Evolutionary conservation across 2,113 vertebrate species (phyloP).

Genomic region (Tachysurus fulvidraco): DNA sequence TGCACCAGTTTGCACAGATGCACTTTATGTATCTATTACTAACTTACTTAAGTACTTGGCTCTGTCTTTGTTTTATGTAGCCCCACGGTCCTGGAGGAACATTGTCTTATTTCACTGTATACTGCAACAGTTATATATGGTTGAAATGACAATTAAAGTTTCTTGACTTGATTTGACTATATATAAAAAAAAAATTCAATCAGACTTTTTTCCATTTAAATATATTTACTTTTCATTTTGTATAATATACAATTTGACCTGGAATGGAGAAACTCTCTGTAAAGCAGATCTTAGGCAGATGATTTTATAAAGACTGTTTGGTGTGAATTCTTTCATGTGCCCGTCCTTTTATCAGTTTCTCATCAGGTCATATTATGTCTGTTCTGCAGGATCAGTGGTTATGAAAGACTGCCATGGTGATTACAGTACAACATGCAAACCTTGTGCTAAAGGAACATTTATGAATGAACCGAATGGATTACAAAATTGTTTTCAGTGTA

Average conservation of each 20-base stretch:
- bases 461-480: constrained; percentile 48
- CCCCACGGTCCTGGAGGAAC: too few species aligned
- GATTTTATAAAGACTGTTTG: background rate
- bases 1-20: too few species aligned
- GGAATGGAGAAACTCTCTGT: too few species aligned
- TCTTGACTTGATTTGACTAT: too few species aligned
- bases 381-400: constrained; percentile 42
- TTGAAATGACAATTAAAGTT: too few species aligned
- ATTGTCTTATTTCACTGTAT: too few species aligned
- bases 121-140: too few species aligned
- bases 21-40: too few species aligned
- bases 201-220: background rate
- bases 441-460: constrained; percentile 35
- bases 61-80: too few species aligned
- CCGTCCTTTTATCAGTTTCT: background rate
- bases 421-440: constrained; percentile 47
- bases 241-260: too few species aligned
- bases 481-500: constrained; percentile 26
- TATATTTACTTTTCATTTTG: too few species aligned
- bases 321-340: background rate
- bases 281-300: background rate
- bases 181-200: background rate
- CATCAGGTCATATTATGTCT: background rate
- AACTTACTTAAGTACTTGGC: too few species aligned
- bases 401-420: background rate